Conservation (phyloP, 1,140 invertebrate genomes). For the Antheraea pernyi region DNA sequence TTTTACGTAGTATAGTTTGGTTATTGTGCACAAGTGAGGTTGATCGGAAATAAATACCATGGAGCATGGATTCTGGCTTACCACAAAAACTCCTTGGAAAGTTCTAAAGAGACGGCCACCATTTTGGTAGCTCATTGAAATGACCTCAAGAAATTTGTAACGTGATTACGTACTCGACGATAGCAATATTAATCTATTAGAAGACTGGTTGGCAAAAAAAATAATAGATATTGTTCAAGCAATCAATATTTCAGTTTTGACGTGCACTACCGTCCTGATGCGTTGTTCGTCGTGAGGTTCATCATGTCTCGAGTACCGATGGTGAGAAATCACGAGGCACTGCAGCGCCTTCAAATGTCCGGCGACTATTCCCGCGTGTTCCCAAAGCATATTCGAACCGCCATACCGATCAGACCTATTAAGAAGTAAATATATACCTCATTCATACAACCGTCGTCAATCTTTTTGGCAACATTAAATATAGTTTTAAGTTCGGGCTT, state of each 20-base stretch:
- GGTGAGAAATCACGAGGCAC: constrained; percentile 54
- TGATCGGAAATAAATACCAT: too few relatives aligned
- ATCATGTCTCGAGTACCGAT: constrained; percentile 47
- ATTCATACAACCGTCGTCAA: not conserved
- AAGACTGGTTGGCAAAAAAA: too few relatives aligned
- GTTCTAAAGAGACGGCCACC: too few relatives aligned
- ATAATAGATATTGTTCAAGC: not conserved
- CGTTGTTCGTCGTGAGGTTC: constrained; percentile 70
- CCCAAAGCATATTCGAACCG: not conserved
- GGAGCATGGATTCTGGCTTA: too few relatives aligned
- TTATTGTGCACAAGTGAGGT: too few relatives aligned
- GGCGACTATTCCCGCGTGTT: not conserved
- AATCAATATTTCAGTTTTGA: constrained; percentile 76
- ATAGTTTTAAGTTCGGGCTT: too few relatives aligned
- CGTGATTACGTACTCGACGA: too few relatives aligned
- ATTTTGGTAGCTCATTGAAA: too few relatives aligned
- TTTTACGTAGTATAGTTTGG: too few relatives aligned
- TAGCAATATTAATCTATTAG: too few relatives aligned
- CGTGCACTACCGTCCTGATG: constrained; percentile 65
- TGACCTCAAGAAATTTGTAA: too few relatives aligned
- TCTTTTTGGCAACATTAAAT: not conserved
- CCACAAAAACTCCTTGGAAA: too few relatives aligned
- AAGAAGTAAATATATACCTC: not conserved
- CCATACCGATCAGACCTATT: constrained; percentile 6
- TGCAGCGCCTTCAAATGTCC: constrained; percentile 28